Base-by-base conservation (phyloP, 2,888 invertebrate genomes). In the Ametastegia equiseti region DNA sequence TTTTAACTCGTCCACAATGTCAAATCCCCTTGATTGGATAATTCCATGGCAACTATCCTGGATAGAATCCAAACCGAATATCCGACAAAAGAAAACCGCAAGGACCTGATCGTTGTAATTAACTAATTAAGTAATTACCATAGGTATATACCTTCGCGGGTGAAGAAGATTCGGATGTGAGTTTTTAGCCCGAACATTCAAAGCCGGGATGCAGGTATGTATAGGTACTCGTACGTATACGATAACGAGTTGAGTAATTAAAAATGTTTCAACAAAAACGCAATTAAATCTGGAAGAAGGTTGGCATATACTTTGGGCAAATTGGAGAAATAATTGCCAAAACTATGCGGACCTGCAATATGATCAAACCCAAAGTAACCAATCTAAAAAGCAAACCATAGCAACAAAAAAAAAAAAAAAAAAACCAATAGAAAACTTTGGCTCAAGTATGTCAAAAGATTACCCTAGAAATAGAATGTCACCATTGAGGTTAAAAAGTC, bases 181-280 rank as follows among this genome's bases (percentile, higher is more conserved):
- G 27, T 15, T n/a, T 60, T 60, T 30, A 15, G 30, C 3, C 60
- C 11, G 27, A 30, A 1, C 9, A 60, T 6, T 60, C 30, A 30
- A 30, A 60, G 60, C 15, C 15, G 30, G 4, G 30, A 30, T 60
- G 60, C 30, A 60, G 42, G 5, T 9, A 5, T 42, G 42, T 42
- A 42, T 19, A 54, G 13, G 5, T 13, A 19, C 5, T 5, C 19
- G 54, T 65, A 27, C 15, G 65, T 65, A 2, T 39, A 19, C 65
- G 36, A 3, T 65, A 65, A 65, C 39, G 65, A 65, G 65, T 65
- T 19, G 6, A 36, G 65, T 36, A 65, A 65, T 65, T 65, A 65
- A 65, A 65, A 65, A 19, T 39, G 7, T 39, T 65, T 11, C 6
- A 65, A 36, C 65, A 39, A 39, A 65, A 65, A 4, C n/a, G 65